Evolutionary conservation across 2,113 vertebrate species (phyloP).

Genomic region (Phrynosoma platyrhinos): DNA sequence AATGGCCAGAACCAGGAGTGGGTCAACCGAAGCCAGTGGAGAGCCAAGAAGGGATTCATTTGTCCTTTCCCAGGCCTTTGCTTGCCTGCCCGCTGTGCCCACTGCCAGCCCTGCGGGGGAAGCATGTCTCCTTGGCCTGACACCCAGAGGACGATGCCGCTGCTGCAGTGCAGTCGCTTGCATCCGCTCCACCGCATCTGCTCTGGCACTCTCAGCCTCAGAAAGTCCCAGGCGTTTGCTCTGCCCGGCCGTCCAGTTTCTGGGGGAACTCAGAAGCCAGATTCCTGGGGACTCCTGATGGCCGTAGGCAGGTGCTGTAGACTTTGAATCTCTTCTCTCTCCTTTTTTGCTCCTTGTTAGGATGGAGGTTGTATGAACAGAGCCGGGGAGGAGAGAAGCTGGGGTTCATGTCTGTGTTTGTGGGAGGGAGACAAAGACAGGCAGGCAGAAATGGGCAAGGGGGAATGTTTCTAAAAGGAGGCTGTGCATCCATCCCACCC

Average conservation of each 20-base stretch:
- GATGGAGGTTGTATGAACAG: background rate
- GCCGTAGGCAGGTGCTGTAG: constrained; percentile 9
- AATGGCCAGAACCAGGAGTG: background rate
- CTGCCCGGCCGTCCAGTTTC: background rate
- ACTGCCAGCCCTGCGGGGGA: background rate
- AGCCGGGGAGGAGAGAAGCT: rapidly evolving
- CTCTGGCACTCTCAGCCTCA: background rate
- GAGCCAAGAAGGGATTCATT: too few species aligned
- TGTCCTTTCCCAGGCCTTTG: background rate
- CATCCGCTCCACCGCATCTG: background rate
- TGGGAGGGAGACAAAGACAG: too few species aligned
- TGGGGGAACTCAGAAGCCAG: background rate
- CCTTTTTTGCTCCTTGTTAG: background rate
- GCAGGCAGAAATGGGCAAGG: too few species aligned
- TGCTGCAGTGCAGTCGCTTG: constrained; percentile 56
- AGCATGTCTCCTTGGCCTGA: constrained; percentile 6
- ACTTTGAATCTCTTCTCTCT: background rate
- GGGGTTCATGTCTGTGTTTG: background rate
- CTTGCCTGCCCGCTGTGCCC: background rate
- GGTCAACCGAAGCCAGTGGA: background rate
- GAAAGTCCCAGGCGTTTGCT: background rate
- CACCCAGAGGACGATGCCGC: constrained; percentile 41
- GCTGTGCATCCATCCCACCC: too few species aligned
- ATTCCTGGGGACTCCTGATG: background rate
- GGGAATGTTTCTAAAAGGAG: too few species aligned